These are phyloP conservation scores for Octodon degus DNA, from an alignment of 2,113 vertebrate species.

Conservation along the genomic window DNA sequence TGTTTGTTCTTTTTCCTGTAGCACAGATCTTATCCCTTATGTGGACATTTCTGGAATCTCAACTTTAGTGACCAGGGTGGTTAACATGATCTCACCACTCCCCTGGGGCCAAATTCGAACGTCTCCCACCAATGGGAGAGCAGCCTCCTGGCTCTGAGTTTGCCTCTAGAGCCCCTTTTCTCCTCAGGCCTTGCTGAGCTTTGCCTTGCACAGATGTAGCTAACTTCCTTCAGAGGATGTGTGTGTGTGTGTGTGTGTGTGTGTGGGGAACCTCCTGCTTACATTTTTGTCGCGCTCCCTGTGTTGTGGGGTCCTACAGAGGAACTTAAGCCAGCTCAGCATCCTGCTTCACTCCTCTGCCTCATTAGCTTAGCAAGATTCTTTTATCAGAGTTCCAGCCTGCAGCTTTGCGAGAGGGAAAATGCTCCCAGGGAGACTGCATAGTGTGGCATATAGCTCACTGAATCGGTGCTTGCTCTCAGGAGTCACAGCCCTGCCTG, in stretches of 20 bases:
- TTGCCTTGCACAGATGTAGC: not conserved
- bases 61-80: not conserved
- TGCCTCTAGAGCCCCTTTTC: not conserved
- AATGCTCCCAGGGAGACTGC: not conserved
- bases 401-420: not conserved
- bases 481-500: not conserved
- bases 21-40: not conserved
- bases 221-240: not conserved
- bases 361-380: not conserved
- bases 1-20: not conserved
- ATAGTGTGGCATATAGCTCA: not conserved
- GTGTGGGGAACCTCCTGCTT: accelerated
- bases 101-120: not conserved
- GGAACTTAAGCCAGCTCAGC: not conserved
- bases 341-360: not conserved
- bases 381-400: not conserved
- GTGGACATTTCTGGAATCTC: not conserved
- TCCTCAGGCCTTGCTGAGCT: not conserved
- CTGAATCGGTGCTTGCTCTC: not conserved
- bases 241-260: too few relatives aligned
- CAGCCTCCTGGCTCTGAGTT: not conserved
- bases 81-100: not conserved
- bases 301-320: not conserved
- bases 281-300: not conserved
- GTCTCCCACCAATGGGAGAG: not conserved